Percentiles rank a stretch among this genome's conserved stretches.
These are phyloP conservation scores for Falco novaeseelandiae DNA, from an alignment of 2,797 vertebrate genomes.

Conservation along the genomic window DNA sequence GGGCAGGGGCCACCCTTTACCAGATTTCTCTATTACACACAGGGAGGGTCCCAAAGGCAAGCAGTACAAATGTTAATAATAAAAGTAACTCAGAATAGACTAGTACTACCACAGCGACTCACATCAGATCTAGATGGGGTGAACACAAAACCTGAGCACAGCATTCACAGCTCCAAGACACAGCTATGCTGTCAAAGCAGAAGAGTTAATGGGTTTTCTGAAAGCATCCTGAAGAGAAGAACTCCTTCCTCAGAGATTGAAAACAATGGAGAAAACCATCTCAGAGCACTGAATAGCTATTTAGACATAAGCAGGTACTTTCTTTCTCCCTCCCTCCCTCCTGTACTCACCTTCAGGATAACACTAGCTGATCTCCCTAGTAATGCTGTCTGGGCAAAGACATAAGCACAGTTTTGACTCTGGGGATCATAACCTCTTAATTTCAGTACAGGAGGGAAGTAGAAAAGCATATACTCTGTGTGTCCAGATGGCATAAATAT, in stretches of 20 bases:
- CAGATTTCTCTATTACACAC: neutral
- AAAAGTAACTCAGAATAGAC: neutral
- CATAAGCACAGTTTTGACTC: neutral
- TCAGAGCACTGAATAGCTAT: neutral
- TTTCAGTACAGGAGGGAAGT: neutral
- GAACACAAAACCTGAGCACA: neutral
- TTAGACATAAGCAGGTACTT: neutral
- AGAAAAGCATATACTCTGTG: neutral
- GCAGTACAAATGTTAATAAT: neutral
- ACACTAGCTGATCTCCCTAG: neutral
- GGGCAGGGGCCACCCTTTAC: neutral
- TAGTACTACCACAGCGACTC: neutral
- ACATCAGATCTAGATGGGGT: neutral
- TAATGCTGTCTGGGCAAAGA: neutral
- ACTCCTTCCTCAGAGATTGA: neutral
- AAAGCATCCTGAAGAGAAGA: neutral
- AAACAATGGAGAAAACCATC: neutral
- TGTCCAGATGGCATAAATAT: conserved; percentile 54
- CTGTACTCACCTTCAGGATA: neutral
- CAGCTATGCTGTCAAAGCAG: neutral
- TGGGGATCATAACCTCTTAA: neutral
- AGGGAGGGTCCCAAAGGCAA: neutral
- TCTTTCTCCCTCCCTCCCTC: neutral
- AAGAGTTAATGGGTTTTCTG: neutral
- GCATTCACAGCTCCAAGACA: neutral